Percentiles rank a stretch among this genome's conserved stretches.
phyloP scores from a whole-genome alignment of 2,797 vertebrate genomes.

The Salmo trutta region DNA sequence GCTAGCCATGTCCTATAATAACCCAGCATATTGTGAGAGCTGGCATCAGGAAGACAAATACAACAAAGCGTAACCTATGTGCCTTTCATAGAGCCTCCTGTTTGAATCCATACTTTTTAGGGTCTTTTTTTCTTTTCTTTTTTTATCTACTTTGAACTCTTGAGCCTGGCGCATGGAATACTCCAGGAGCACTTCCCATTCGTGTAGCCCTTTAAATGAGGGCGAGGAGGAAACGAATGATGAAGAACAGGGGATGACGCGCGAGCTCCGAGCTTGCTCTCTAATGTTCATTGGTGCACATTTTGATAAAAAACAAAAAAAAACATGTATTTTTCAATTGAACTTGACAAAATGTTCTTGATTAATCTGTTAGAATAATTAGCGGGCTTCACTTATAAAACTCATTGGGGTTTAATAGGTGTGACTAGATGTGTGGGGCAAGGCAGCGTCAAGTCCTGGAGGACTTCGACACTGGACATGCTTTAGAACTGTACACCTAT shows the following conservation, averaged over 20 bases:
- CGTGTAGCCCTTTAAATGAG: slow-evolving; percentile 14
- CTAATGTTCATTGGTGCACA: slow-evolving; percentile 41
- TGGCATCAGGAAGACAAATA: slow-evolving; percentile 35
- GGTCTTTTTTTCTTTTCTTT: too few species aligned
- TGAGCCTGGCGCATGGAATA: slow-evolving; percentile 34
- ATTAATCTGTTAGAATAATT: slow-evolving; percentile 2
- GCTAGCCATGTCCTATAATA: slow-evolving; percentile 28
- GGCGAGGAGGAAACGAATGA: slow-evolving; percentile 26
- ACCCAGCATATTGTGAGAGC: slow-evolving; percentile 12
- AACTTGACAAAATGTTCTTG: not conserved
- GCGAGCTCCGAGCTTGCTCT: slow-evolving; percentile 45
- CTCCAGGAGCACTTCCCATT: slow-evolving; percentile 32
- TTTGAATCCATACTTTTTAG: too few species aligned
- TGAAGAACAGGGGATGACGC: slow-evolving; percentile 29
- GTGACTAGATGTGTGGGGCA: not conserved
- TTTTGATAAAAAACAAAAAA: not conserved
- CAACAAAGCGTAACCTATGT: slow-evolving; percentile 47
- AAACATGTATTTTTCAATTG: not conserved
- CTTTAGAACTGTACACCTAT: not conserved
- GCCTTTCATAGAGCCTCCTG: slow-evolving; percentile 54
- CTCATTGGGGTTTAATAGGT: not conserved
- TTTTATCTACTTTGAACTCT: slow-evolving; percentile 27
- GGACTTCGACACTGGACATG: not conserved
- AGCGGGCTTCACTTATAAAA: not conserved
- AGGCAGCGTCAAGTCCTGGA: not conserved